Conservation (phyloP, 2,888 invertebrate genomes). For the Drosophila siamana region DNA sequence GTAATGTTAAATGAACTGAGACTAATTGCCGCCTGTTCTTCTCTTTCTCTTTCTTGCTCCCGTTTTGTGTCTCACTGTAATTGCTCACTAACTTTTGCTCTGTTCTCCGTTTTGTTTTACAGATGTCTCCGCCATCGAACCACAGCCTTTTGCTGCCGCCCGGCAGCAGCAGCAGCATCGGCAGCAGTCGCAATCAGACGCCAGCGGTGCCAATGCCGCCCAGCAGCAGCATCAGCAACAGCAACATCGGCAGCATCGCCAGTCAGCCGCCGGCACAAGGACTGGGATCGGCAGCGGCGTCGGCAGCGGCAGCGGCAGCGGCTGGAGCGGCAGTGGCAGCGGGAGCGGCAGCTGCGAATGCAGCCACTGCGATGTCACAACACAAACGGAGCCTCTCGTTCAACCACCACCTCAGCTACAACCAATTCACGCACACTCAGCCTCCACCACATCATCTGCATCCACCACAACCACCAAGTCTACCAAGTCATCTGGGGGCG, state of each 20-base stretch:
- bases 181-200: conserved; percentile 61
- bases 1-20: conserved; percentile 8
- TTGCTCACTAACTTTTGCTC: conserved; percentile 37
- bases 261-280: conserved; percentile 21
- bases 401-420: conserved; percentile 90
- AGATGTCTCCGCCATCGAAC: conserved; percentile 88
- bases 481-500: conserved; percentile 87
- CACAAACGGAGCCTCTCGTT: conserved; percentile 90
- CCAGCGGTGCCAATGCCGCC: conserved; percentile 34
- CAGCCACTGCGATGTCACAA: conserved; percentile 86
- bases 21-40: conserved; percentile 22
- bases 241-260: conserved; percentile 53
- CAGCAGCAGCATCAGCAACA: conserved; percentile 46
- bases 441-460: conserved; percentile 87
- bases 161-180: conserved; percentile 73
- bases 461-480: conserved; percentile 87
- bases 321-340: conserved; percentile 48
- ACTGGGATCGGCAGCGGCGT: not conserved
- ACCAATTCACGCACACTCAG: conserved; percentile 87
- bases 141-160: conserved; percentile 78
- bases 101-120: conserved; percentile 48
- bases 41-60: not conserved
- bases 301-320: conserved; percentile 59
- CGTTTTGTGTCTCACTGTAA: too few species aligned
- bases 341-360: conserved; percentile 36